Evolutionary conservation across 1,140 invertebrate genomes (phyloP).

Genomic region (Cecropterus lyciades): DNA sequence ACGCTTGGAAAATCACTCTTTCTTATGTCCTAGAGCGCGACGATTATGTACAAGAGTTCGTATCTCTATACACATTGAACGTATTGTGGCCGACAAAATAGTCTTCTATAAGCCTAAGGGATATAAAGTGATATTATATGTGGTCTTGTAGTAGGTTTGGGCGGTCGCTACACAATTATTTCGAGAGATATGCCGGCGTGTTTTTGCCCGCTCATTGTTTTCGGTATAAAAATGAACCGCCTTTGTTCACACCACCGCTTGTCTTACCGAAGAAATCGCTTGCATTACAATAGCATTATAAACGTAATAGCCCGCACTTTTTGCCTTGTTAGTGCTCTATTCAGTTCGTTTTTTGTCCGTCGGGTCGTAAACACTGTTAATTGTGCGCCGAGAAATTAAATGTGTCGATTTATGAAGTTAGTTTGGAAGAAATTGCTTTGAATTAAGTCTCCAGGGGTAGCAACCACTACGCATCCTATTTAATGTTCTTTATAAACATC

Average conservation of each 20-base stretch:
- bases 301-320: constrained; percentile 52
- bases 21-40: too few relatives aligned
- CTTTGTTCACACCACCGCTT: constrained; percentile 60
- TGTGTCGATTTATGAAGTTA: constrained; percentile 1
- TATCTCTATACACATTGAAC: too few relatives aligned
- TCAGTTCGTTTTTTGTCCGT: constrained; percentile 53
- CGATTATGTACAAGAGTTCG: too few relatives aligned
- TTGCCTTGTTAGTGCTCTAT: constrained; percentile 62
- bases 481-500: too few relatives aligned
- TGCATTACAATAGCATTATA: constrained; percentile 58
- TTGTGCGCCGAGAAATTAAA: too few relatives aligned
- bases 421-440: too few relatives aligned
- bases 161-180: background rate
- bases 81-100: too few relatives aligned
- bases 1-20: too few relatives aligned
- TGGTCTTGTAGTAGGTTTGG: background rate
- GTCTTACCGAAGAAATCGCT: constrained; percentile 52
- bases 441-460: too few relatives aligned
- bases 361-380: constrained; percentile 42
- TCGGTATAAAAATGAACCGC: constrained; percentile 39
- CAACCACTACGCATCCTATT: too few relatives aligned
- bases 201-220: constrained; percentile 48
- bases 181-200: background rate
- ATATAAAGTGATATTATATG: background rate
- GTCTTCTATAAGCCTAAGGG: too few relatives aligned